Evolutionary conservation across 2,888 invertebrate species (phyloP), one percentile per base, ranked within the genome.

Genomic region (Synanthedon myopaeformis): DNA sequence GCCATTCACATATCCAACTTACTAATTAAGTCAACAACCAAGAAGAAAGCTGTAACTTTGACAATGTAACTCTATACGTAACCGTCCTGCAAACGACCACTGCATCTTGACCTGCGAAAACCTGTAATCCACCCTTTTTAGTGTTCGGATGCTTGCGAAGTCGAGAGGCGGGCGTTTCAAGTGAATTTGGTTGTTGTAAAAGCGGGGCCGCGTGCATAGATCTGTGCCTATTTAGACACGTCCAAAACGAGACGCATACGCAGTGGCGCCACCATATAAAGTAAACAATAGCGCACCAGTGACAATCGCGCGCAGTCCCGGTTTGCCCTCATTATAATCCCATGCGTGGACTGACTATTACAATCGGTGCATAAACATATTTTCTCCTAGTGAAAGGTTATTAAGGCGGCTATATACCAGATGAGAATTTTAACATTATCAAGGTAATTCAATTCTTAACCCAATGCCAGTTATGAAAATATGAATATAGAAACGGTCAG

Each of bases 1-100:
- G 86, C 84, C 86, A 85, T 82, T 86, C 86, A 85, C 85, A 84
- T 86, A 86, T 85, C 85, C 82, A 82, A 73, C 78, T 82, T 78
- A 83, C 85, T 86, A 86, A 86, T 86, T 86, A 86, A 86, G 86
- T 85, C 85, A 82, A 71, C 81, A 75, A 70, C 68, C 70, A 70
- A 76, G 83, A 83, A 83, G 84, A 83, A 79, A 84, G 82, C 82
- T 81, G 76, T 84, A 83, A 83, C 85, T 86, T 84, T 84, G 85
- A 86, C 85, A 83, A 82, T 82, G 79, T 83, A 76, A 61, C 73
- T 76, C 83, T 84, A 85, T 86, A 86, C 85, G 84, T 83, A 83
- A 79, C 75, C 70, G 75, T 65, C 58, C 68, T 67, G 60, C 62
- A 58, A 62, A 58, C 59, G 63, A 67, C 82, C 77, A 79, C 57